These are phyloP conservation scores for Ceratina calcarata DNA, from an alignment of 1,140 invertebrate species.

Conservation along the genomic window DNA sequence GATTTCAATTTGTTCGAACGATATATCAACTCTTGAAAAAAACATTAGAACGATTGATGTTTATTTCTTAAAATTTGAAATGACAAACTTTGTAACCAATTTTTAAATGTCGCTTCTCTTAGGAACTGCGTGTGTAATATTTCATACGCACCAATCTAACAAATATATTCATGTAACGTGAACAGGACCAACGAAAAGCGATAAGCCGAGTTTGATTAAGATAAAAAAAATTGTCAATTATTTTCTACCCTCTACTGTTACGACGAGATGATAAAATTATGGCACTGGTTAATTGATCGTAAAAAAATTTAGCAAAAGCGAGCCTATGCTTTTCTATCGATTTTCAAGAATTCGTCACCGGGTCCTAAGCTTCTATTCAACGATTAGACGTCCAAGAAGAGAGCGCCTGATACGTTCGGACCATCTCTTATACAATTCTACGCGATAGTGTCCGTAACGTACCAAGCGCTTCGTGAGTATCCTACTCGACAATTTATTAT, in stretches of 20 bases:
- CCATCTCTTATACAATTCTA: not conserved
- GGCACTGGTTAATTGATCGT: constrained; percentile 16
- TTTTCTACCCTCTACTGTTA: not conserved
- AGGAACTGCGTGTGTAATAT: too few relatives aligned
- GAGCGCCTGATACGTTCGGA: constrained; percentile 3
- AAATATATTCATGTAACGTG: not conserved
- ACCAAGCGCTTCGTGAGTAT: constrained; percentile 2
- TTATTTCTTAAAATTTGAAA: too few relatives aligned
- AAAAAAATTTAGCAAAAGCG: not conserved
- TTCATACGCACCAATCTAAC: too few relatives aligned
- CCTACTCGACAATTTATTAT: not conserved
- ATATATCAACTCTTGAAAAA: too few relatives aligned
- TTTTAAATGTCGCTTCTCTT: not conserved
- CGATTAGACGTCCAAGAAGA: constrained; percentile 27
- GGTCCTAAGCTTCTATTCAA: not conserved
- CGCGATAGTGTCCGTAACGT: not conserved
- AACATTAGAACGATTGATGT: too few relatives aligned
- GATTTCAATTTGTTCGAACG: too few relatives aligned
- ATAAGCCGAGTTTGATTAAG: not conserved
- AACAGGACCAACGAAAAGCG: not conserved
- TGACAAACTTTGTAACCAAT: too few relatives aligned
- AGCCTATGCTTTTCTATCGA: not conserved
- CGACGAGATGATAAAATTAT: constrained; percentile 14
- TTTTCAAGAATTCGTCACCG: not conserved
- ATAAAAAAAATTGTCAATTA: not conserved